Evolutionary conservation across 2,113 vertebrate species (phyloP).

Genomic region (Chaetura pelagica): DNA sequence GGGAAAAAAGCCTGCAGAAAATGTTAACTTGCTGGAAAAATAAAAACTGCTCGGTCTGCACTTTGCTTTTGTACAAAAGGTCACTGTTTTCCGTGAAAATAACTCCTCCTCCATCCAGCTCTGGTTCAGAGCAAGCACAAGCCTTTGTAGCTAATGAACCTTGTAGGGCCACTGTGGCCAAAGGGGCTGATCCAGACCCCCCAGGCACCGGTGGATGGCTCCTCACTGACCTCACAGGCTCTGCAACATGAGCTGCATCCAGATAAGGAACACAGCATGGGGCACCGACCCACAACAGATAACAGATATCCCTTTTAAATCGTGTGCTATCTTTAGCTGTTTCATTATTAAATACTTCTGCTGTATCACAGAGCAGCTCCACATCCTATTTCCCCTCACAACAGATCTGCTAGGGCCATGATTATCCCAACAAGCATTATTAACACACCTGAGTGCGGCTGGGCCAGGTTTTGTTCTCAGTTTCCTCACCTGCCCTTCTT

Average conservation of each 20-base stretch:
- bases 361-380: background rate
- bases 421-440: background rate
- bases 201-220: fast-evolving
- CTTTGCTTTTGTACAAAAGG: slow-evolving; percentile 51
- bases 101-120: background rate
- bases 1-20: background rate
- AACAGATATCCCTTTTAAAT: background rate
- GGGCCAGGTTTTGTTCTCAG: background rate
- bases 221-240: background rate
- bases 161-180: background rate
- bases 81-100: background rate
- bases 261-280: background rate
- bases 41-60: slow-evolving; percentile 19
- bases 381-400: background rate
- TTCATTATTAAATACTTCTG: slow-evolving; percentile 28
- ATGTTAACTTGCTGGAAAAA: background rate
- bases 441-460: background rate
- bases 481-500: background rate
- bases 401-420: background rate
- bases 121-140: background rate
- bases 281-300: background rate
- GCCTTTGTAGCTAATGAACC: background rate
- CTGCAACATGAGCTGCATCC: background rate
- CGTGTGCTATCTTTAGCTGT: background rate
- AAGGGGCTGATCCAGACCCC: background rate